Evolutionary conservation across 2,888 invertebrate species (phyloP), one percentile per base, ranked within the genome.

Genomic region (Oasisia sp.): DNA sequence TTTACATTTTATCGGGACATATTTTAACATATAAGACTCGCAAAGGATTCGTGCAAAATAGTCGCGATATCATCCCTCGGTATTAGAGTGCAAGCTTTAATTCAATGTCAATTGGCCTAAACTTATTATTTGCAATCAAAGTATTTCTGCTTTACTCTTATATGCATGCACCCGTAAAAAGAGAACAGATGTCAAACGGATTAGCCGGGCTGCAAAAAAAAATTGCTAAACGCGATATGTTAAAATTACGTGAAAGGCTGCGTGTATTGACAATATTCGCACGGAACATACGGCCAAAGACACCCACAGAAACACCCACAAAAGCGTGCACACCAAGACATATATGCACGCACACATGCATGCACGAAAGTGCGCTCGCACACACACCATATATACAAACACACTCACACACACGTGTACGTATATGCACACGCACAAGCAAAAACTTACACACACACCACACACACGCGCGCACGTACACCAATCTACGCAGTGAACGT

Each of bases 381-480:
- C 92, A 74, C 74, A 74, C 14, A 74, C 27, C 74, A 74, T 27
- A 74, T 2, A 74, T 27, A 74, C 19, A 95, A 94, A 93, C 32
- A 91, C 90, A 91, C 11, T 32, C 56, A 27, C 27, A 32, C 91
- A 45, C 91, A 91, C 90, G 32, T 19, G 32, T 32, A 3, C 45
- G n/a, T 38, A 32, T 74, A 91, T 89, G 44, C 92, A 91, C 91
- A 44, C 92, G 89, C 92, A 89, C 92, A 91, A 91, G 58, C 92
- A 91, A 74, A n/a, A 90, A 91, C 92, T 74, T 91, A 91, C 92
- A 44, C 92, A 44, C 92, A 92, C 92, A 89, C 92, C 92, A 32
- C 89, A 92, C 92, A 27, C 74, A 74, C 14, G 27, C 27, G 5
- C 74, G 27, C 74, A 74, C 27, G 27, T 27, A 74, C 19, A 50